Conservation (phyloP, 1,140 invertebrate species). For the Lanistes nyassanus region DNA sequence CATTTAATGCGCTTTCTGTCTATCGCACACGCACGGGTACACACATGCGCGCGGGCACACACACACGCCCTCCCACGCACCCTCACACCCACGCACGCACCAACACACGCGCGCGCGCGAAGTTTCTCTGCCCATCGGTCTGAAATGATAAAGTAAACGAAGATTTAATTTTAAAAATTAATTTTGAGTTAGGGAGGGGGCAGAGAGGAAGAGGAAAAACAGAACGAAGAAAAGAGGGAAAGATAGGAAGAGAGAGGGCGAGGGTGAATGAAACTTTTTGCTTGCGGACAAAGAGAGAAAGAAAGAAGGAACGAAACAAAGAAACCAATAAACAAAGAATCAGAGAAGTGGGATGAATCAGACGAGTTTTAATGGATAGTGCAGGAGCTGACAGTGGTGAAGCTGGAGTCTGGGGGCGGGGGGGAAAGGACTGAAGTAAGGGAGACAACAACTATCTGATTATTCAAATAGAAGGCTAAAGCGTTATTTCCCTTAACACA, state of each 20-base stretch:
- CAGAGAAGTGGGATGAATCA: too few species aligned
- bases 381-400: too few species aligned
- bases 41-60: neutral
- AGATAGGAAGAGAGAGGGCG: conserved; percentile 5
- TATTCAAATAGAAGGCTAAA: too few species aligned
- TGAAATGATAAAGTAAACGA: conserved; percentile 93
- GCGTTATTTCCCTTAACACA: too few species aligned
- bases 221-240: neutral
- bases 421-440: too few species aligned
- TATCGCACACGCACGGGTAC: neutral
- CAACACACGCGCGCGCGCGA: neutral
- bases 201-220: conserved; percentile 70
- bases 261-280: neutral
- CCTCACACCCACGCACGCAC: neutral
- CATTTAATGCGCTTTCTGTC: neutral
- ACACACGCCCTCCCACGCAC: conserved; percentile 2
- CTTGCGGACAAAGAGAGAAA: too few species aligned
- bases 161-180: too few species aligned
- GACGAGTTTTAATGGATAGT: too few species aligned
- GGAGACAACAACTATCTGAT: too few species aligned
- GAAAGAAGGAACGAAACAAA: neutral
- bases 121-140: conserved; percentile 80
- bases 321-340: neutral
- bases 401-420: too few species aligned
- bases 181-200: conserved; percentile 85